Evolutionary conservation across 2,888 invertebrate species (phyloP).

Genomic region (Branchipolynoe longqiensis): DNA sequence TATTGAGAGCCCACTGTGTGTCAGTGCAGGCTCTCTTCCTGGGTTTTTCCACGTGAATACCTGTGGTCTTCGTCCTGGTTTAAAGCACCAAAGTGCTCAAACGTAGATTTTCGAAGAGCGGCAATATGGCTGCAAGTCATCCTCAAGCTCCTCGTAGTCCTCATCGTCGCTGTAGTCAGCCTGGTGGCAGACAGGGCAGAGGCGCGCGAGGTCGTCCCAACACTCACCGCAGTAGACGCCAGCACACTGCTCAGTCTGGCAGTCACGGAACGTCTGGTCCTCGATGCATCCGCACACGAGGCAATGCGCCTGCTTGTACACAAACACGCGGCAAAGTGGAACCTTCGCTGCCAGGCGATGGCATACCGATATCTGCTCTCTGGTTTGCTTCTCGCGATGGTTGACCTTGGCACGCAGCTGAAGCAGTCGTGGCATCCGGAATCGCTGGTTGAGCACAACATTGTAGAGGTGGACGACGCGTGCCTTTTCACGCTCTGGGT

Average conservation of each 20-base stretch:
- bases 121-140: constrained; percentile 65
- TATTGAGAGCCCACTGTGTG: too few species aligned
- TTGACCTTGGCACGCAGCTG: constrained; percentile 64
- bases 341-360: constrained; percentile 60
- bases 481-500: constrained; percentile 68
- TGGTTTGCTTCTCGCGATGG: constrained; percentile 62
- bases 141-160: constrained; percentile 64
- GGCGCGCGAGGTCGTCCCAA: constrained; percentile 65
- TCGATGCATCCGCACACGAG: constrained; percentile 64
- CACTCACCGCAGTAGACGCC: constrained; percentile 68
- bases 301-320: constrained; percentile 63
- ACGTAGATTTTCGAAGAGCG: constrained; percentile 64
- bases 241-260: constrained; percentile 66
- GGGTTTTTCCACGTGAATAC: too few species aligned
- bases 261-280: constrained; percentile 66
- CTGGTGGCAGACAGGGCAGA: constrained; percentile 68
- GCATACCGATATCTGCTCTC: constrained; percentile 61
- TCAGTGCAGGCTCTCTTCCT: too few species aligned
- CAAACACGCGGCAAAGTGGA: constrained; percentile 61
- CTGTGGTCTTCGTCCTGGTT: too few species aligned
- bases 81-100: too few species aligned
- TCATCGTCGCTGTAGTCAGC: constrained; percentile 63
- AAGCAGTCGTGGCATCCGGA: constrained; percentile 65
- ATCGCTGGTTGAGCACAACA: constrained; percentile 66
- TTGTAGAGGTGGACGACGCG: constrained; percentile 69